Evolutionary conservation across 2,797 vertebrate species (phyloP).

Genomic region (Dendrocincla fuliginosa): DNA sequence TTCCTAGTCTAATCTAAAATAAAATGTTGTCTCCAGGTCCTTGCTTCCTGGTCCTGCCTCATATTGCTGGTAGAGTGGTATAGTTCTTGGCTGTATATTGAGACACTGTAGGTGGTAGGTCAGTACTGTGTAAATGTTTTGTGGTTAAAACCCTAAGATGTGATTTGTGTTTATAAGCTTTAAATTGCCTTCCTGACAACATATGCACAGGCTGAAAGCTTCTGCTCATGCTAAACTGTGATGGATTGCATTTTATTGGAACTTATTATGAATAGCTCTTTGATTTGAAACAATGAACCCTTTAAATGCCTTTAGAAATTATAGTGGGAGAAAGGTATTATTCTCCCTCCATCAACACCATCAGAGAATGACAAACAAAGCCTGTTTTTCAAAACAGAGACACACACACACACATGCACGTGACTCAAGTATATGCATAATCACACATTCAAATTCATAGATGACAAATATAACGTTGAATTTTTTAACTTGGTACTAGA

Average conservation of each 20-base stretch:
- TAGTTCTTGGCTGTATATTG: background rate
- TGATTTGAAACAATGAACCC: constrained; percentile 38
- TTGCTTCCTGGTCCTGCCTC: background rate
- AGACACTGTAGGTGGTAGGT: constrained; percentile 15
- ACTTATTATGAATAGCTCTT: constrained; percentile 43
- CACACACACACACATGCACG: background rate
- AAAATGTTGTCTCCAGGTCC: background rate
- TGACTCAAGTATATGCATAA: no score
- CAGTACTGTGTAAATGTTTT: constrained; percentile 21
- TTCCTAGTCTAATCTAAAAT: background rate
- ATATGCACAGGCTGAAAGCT: constrained; percentile 47
- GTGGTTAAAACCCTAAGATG: constrained; percentile 52
- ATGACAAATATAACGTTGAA: background rate
- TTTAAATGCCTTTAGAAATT: constrained; percentile 34
- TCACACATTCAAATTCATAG: background rate
- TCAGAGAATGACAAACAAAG: background rate
- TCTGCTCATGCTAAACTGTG: constrained; percentile 24
- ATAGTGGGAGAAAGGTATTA: background rate
- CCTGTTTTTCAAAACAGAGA: background rate
- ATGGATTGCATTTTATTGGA: constrained; percentile 52
- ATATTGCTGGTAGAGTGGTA: background rate
- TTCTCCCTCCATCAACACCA: background rate
- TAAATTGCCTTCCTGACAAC: constrained; percentile 63
- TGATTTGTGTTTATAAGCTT: constrained; percentile 66
- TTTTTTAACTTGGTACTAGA: background rate